These are phyloP conservation scores for Patiria pectinifera DNA, from an alignment of 53 echinoderm and acorn worm genomes.

Conservation along the genomic window DNA sequence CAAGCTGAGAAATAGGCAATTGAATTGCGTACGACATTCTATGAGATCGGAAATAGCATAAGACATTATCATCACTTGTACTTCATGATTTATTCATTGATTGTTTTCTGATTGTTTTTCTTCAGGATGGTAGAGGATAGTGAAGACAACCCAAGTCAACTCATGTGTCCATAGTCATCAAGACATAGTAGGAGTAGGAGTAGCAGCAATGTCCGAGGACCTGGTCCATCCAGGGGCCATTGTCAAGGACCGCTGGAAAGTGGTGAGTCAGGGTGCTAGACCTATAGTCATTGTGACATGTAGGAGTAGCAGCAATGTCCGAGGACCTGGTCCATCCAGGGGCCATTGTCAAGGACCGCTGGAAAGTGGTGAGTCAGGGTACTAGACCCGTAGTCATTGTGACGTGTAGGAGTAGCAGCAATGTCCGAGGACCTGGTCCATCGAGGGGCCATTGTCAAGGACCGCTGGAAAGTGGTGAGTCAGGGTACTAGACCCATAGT, in stretches of 20 bases:
- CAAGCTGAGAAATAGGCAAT: no score
- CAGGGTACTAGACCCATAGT: no score
- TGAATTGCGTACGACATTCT: no score
- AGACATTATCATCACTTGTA: neutral
- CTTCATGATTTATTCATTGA: neutral
- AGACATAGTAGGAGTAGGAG: slow-evolving; percentile 64
- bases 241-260: slow-evolving; percentile 99
- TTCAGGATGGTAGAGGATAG: slow-evolving; percentile 77
- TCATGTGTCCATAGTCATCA: slow-evolving; percentile 75
- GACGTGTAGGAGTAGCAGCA: no score
- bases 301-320: slow-evolving; percentile 51
- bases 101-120: neutral
- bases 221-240: slow-evolving; percentile 99
- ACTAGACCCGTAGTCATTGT: no score
- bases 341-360: slow-evolving; percentile 99
- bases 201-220: slow-evolving; percentile 96
- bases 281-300: no score
- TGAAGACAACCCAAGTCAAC: slow-evolving; percentile 69
- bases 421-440: no score
- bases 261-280: slow-evolving; percentile 72
- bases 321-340: slow-evolving; percentile 99
- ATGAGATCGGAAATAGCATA: no score
- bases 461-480: no score
- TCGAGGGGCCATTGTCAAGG: no score
- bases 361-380: slow-evolving; percentile 91